Base-by-base conservation (phyloP, 2,888 invertebrate genomes). In the Melikaiella ostensackeni region DNA sequence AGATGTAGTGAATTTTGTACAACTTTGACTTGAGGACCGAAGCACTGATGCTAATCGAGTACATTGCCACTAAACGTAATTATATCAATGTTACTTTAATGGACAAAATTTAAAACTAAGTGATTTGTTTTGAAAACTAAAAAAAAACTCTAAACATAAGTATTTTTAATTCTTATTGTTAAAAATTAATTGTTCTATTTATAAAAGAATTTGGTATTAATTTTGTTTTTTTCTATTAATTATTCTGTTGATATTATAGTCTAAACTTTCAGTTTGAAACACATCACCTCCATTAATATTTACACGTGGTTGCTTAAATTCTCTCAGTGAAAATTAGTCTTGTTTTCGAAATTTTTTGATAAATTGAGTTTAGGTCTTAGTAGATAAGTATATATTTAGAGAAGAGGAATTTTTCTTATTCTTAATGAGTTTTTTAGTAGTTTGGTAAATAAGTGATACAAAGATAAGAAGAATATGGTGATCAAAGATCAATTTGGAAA, bases 1-100 rank as follows among this genome's bases (percentile, higher is more conserved):
- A 19, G 50, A 70, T 70, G 70, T 70, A 70, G n/a, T 50, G 30
- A 70, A 13, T 50, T 50, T 13, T 70, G 59, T 50, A 50, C 11
- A 70, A 46, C 13, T 70, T 70, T n/a, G 30, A 13, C n/a, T 30
- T 30, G n/a, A 50, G 19, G 46, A 66, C n/a, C 50, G 50, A 50
- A 8, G 30, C 70, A 50, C 33, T n/a, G 50, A 70, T 70, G 50
- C 19, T 30, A 30, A 11, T n/a, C 30, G 30, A 50, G 30, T 50
- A 70, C n/a, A 50, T 70, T 50, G 50, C 50, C 46, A 70, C 70
- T n/a, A 70, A 70, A 70, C 70, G 70, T 70, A 70, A 70, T 70
- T 70, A 70, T 19, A 66, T 19, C 50, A 50, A 30, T 33, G n/a
- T 70, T 55, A 50, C 42, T 42, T 46, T 70, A 30, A 33, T 50